phyloP scores from a whole-genome alignment of 1,140 invertebrate species.

The Branchinecta lynchi region DNA sequence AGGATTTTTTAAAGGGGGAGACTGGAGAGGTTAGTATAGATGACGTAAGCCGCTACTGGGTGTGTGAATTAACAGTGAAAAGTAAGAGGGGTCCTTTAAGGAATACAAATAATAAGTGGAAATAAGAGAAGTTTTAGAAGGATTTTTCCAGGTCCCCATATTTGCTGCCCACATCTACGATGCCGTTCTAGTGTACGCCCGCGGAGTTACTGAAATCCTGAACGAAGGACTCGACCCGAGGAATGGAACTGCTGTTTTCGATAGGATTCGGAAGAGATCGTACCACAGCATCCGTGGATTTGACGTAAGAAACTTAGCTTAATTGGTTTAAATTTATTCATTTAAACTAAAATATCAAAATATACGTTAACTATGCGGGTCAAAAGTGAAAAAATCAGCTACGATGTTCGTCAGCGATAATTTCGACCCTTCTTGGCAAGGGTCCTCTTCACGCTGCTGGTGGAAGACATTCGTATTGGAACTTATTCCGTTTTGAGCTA shows the following conservation, averaged over 20 bases:
- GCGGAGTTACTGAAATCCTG: conserved; percentile 54
- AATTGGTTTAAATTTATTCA: no score
- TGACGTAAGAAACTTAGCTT: conserved; percentile 40
- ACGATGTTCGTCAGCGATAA: no score
- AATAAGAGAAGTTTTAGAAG: background rate
- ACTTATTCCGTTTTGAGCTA: no score
- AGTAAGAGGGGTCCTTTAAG: background rate
- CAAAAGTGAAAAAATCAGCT: no score
- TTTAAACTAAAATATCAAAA: no score
- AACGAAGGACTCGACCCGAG: conserved; percentile 45
- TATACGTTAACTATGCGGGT: no score
- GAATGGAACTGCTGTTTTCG: conserved; percentile 53
- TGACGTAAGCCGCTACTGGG: background rate
- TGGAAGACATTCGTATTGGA: no score
- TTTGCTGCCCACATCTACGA: conserved; percentile 75
- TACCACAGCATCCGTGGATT: conserved; percentile 60
- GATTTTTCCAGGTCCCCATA: conserved; percentile 48
- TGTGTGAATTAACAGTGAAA: background rate
- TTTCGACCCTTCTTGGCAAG: no score
- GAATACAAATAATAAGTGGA: no score
- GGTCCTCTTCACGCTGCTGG: no score
- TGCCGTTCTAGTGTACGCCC: conserved; percentile 67
- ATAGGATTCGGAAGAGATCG: conserved; percentile 48
- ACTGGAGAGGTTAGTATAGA: no score
- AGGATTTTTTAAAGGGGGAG: no score